A percentile compares a stretch with the other conserved stretches of the same genome.
These are phyloP conservation scores for Seira sanloemensis DNA, from an alignment of 2,888 invertebrate species.

Conservation along the genomic window DNA sequence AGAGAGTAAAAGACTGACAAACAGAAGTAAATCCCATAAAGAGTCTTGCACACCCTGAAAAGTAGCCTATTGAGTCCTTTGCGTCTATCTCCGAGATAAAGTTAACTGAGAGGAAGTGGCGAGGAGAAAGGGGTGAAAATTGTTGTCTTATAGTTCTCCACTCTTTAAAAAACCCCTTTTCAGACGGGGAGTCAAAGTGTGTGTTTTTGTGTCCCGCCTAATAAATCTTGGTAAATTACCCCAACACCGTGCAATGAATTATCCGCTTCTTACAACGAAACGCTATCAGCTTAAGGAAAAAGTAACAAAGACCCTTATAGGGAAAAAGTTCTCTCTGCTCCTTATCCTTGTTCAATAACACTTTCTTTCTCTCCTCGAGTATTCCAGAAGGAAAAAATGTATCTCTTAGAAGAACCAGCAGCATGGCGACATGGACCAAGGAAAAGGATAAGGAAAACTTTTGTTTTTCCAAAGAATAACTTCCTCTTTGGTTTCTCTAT, in stretches of 20 bases:
- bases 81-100: neutral
- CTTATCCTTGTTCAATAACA: slow-evolving; percentile 5
- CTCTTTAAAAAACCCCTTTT: neutral
- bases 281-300: slow-evolving; percentile 67
- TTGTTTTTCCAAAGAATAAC: neutral
- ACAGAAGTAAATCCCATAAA: too few relatives aligned
- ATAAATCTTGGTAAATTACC: slow-evolving; percentile 73
- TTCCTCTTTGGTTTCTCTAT: neutral
- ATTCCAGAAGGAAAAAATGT: slow-evolving; percentile 24
- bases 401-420: too few relatives aligned
- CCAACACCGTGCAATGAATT: slow-evolving; percentile 73
- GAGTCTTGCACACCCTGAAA: too few relatives aligned
- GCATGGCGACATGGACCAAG: neutral
- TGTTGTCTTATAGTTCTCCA: slow-evolving; percentile 5
- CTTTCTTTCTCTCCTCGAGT: slow-evolving; percentile 35
- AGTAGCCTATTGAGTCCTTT: too few relatives aligned
- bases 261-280: slow-evolving; percentile 72
- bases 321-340: slow-evolving; percentile 27
- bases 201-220: slow-evolving; percentile 72
- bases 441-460: neutral
- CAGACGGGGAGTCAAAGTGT: slow-evolving; percentile 32
- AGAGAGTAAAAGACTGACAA: too few relatives aligned
- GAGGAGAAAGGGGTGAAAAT: slow-evolving; percentile 31
- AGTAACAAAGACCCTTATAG: slow-evolving; percentile 49
- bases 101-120: slow-evolving; percentile 3